A percentile compares a stretch with the other conserved stretches of the same genome.
phyloP scores from a whole-genome alignment of 2,797 vertebrate species.

The Helicolenus hilgendorfi region DNA sequence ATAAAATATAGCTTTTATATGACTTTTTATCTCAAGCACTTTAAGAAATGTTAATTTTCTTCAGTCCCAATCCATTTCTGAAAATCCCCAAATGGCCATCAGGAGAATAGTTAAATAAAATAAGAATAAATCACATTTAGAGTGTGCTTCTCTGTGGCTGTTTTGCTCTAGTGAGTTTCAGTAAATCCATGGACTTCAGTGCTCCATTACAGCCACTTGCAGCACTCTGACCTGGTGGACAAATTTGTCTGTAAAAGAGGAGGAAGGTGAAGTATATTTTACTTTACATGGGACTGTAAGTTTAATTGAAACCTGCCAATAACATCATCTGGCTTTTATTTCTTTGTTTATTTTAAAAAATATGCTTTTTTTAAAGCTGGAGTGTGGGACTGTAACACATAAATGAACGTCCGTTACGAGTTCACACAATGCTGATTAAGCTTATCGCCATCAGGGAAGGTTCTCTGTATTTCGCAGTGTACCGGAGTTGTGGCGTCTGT shows the following conservation, averaged over 20 bases:
- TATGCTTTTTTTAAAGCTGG: not conserved
- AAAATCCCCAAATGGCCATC: not conserved
- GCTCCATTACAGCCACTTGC: conserved; percentile 89
- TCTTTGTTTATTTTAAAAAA: conserved; percentile 14
- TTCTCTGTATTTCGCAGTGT: not conserved
- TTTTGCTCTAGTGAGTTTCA: conserved; percentile 79
- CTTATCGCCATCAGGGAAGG: not conserved
- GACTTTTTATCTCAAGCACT: not conserved
- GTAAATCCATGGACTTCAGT: conserved; percentile 91
- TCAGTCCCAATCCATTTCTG: not conserved
- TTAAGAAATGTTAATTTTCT: not conserved
- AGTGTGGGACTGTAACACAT: not conserved
- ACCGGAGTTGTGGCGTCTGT: not conserved
- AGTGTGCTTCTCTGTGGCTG: conserved; percentile 70
- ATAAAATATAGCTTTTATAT: not conserved
- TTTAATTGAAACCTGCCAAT: conserved; percentile 70
- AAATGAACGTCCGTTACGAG: not conserved
- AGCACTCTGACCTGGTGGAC: not conserved
- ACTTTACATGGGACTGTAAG: conserved; percentile 66
- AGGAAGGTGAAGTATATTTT: conserved; percentile 74
- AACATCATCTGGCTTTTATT: conserved; percentile 59
- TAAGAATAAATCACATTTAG: not conserved
- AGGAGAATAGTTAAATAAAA: not conserved
- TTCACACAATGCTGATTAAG: not conserved
- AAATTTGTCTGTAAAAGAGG: not conserved